Conservation (phyloP, 2,113 vertebrate genomes). For the Patagioenas fasciata region DNA sequence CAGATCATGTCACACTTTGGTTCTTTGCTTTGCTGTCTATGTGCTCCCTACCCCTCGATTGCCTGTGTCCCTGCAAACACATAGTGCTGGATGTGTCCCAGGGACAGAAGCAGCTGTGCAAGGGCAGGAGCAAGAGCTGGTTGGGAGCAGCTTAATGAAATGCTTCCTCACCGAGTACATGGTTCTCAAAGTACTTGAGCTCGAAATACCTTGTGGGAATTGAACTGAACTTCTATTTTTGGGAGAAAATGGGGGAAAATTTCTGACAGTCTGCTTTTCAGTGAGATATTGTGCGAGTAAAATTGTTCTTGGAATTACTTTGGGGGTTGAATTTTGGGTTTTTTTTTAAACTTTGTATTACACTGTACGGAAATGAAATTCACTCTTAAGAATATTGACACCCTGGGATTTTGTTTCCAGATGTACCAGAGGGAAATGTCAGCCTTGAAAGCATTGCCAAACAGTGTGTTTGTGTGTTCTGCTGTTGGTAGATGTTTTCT, state of each 20-base stretch:
- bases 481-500: neutral
- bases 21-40: neutral
- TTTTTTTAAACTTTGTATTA: neutral
- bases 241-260: neutral
- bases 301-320: neutral
- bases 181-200: neutral
- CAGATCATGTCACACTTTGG: neutral
- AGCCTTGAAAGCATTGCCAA: neutral
- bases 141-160: neutral
- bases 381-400: neutral
- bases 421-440: neutral
- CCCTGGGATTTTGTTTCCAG: neutral
- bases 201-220: neutral
- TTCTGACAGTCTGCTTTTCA: constrained; percentile 7
- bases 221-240: neutral
- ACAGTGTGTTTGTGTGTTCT: neutral
- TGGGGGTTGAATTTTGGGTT: neutral
- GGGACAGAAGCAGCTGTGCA: neutral
- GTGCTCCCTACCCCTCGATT: neutral
- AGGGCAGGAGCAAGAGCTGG: neutral
- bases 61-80: neutral
- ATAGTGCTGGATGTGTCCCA: neutral
- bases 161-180: neutral
- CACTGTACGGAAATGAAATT: neutral
- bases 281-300: neutral